A percentile compares a stretch with the other conserved stretches of the same genome.
phyloP scores from a whole-genome alignment of 2,797 vertebrate species.

The Esox lucius region DNA sequence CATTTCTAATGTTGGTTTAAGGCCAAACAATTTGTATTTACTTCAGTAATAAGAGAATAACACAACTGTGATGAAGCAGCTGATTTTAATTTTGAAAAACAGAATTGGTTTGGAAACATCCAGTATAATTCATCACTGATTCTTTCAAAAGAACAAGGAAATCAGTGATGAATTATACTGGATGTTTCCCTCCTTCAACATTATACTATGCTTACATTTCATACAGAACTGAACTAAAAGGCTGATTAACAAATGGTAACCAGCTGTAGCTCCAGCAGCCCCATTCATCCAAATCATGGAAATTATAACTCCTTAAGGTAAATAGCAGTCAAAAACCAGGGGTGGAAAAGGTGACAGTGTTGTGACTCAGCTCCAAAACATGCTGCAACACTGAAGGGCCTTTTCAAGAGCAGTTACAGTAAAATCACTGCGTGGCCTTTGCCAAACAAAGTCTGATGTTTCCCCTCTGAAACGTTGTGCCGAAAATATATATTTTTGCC shows the following conservation, averaged over 20 bases:
- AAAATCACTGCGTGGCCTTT: not conserved
- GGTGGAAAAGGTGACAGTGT: slow-evolving; percentile 56
- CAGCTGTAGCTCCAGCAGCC: slow-evolving; percentile 55
- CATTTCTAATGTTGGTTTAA: not conserved
- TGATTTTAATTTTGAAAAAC: not conserved
- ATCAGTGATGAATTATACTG: not conserved
- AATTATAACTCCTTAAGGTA: slow-evolving; percentile 65
- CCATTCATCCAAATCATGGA: slow-evolving; percentile 63
- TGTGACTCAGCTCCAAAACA: slow-evolving; percentile 62
- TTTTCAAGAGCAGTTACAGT: slow-evolving; percentile 46
- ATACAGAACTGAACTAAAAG: slow-evolving; percentile 30
- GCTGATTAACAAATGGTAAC: slow-evolving; percentile 46
- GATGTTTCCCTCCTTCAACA: not conserved
- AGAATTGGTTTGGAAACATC: not conserved
- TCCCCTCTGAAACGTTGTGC: slow-evolving; percentile 21
- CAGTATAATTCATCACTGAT: not conserved
- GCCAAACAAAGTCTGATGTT: slow-evolving; percentile 35
- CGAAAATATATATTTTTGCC: slow-evolving; percentile 46
- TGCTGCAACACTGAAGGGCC: slow-evolving; percentile 40
- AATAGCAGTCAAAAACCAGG: slow-evolving; percentile 42
- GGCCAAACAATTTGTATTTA: not conserved
- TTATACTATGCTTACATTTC: slow-evolving; percentile 10
- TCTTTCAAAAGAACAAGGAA: not conserved
- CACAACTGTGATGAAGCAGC: not conserved
- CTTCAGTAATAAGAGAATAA: not conserved